Base-by-base conservation (phyloP, 2,113 vertebrate species). In the Catharus minimus region DNA sequence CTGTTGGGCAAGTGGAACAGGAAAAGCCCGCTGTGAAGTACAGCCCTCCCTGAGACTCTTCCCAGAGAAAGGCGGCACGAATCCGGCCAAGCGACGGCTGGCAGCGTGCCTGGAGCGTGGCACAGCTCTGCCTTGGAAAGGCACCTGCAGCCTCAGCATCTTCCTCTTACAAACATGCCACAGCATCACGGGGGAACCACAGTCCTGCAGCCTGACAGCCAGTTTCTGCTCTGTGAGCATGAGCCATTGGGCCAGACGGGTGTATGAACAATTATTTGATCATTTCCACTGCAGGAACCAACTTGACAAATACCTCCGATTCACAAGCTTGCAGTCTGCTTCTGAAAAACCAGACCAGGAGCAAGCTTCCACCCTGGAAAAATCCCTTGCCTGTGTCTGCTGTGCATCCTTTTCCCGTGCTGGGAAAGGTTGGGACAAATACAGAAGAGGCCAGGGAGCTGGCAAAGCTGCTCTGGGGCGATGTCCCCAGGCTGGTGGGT, bases 261-360 rank as follows among this genome's bases (percentile, higher is more conserved):
- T 66, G 76, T 69, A 83, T 86, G 91, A 86, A 77, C 76, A 90
- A 93, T 82, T 83, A 68, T 86, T 90, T 80, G 86, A 86, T 86
- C 83, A 73, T 72, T 81, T 83, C 78, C 84, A 89, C 73, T 82
- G 57, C 83, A 79, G 88, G 90, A 92, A 95, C 46, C 52, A 38
- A 86, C 89, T 93, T 92, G 86, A 95, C 84, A 92, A 93, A 95
- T 88, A 86, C 80, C 72, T 86, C 60, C 4, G 3, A 88, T 92
- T 90, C 80, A 86, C 60, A 55, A 58, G 61, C 60, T 77, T 28
- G 20, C 64, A 69, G 87, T 52, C 83, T 83, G 83, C 83, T 80
- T 88, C 60, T 77, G 93, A 62, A 67, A 86, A 92, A 55, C 5
- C 73, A 93, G 87, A 81, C 65, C 55, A 83, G 64, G 18, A 93